Evolutionary conservation across 1,140 invertebrate genomes (phyloP).

Genomic region (Brachionus angularis): DNA sequence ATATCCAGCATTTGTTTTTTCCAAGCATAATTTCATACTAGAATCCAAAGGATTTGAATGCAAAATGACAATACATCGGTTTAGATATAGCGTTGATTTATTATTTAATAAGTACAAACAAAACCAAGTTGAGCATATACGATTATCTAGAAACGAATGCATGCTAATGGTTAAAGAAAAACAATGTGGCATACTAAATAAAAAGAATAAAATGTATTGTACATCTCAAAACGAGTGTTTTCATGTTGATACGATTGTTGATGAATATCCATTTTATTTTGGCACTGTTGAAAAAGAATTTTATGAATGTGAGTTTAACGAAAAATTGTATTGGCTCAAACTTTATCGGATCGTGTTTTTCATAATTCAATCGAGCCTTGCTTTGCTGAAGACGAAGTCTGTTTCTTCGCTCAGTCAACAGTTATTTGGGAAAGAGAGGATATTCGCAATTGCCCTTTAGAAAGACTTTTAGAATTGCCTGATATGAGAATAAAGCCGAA

Average conservation of each 20-base stretch:
- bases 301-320: not conserved
- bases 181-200: too few species aligned
- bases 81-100: too few species aligned
- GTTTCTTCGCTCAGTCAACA: not conserved
- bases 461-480: not conserved
- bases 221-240: not conserved
- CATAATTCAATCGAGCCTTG: not conserved
- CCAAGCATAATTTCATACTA: too few species aligned
- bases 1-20: too few species aligned
- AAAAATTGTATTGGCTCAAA: conserved; percentile 9
- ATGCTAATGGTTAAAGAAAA: too few species aligned
- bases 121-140: too few species aligned
- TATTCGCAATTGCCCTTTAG: not conserved
- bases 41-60: too few species aligned
- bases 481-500: not conserved
- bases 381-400: not conserved
- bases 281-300: not conserved
- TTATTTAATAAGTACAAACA: too few species aligned
- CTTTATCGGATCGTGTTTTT: not conserved
- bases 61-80: too few species aligned
- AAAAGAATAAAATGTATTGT: too few species aligned
- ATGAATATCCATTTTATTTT: conserved; percentile 12
- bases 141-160: too few species aligned
- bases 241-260: not conserved
- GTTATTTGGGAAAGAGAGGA: not conserved